Percentiles rank a stretch among this genome's conserved stretches.
These are phyloP conservation scores for Epicampocera succincta DNA, from an alignment of 2,888 invertebrate genomes.

Conservation along the genomic window DNA sequence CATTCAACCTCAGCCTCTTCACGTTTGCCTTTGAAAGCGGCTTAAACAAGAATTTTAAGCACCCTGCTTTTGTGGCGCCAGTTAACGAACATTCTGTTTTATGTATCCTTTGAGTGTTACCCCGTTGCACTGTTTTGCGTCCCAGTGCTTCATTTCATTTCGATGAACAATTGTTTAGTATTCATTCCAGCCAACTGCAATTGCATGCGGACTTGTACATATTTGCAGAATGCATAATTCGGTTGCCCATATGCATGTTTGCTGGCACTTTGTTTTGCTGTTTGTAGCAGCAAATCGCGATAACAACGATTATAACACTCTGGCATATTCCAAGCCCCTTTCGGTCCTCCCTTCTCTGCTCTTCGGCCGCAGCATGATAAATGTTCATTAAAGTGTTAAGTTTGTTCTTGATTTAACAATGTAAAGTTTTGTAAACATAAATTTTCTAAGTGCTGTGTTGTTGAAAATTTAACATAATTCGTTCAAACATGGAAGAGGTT, in stretches of 20 bases:
- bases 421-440: conserved; percentile 59
- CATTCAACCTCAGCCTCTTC: too few species aligned
- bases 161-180: conserved; percentile 43
- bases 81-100: background rate
- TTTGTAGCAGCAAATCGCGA: conserved; percentile 22
- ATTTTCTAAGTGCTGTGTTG: conserved; percentile 46
- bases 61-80: background rate
- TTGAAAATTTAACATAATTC: conserved; percentile 49
- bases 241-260: conserved; percentile 40
- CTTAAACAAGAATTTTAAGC: background rate
- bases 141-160: background rate
- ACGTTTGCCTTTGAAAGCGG: too few species aligned
- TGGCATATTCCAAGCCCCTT: background rate
- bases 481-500: conserved; percentile 1
- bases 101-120: conserved; percentile 22
- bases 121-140: background rate
- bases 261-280: background rate
- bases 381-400: conserved; percentile 19
- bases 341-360: background rate
- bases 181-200: conserved; percentile 36
- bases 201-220: conserved; percentile 1
- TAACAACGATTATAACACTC: conserved; percentile 20
- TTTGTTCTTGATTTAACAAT: conserved; percentile 40
- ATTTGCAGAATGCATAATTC: conserved; percentile 33
- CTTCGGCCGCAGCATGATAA: background rate